Evolutionary conservation across 92 coral and sea anemone genomes (phyloP), one percentile per base, ranked within the genome.

Genomic region (Zoanthus solanderi): DNA sequence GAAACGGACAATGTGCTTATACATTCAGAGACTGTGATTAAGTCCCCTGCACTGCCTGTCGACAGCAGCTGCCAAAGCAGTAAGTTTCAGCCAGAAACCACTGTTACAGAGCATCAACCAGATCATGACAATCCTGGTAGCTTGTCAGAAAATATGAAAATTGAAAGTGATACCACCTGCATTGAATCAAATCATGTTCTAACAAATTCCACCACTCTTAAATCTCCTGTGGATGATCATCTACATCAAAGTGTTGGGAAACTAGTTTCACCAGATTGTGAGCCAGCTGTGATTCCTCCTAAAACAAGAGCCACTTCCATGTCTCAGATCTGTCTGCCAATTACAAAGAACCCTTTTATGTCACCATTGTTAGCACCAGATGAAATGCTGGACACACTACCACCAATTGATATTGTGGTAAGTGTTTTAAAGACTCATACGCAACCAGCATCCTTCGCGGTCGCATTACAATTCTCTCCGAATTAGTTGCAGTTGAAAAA

Each of bases 341-440:
- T 95, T 83, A 87, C 96, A 28, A 95, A 94, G 95, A 97, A 97
- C 78, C 98, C 98, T 5, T 95, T 88, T 58, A 92, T 97, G 92
- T 97, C 99, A 11, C 99, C 99, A 48, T 75, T 97, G 28, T 84
- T 93, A 61, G 99, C 99, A 0, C 83, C 98, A 52, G 97, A 95
- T 69, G 96, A 93, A 75, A 92, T 95, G 96, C 78, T 97, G 76
- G 91, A 90, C 44, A 89, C 84, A 11, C 86, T 97, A 44, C 99
- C 99, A 46, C 98, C 99, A 29, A 76, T 97, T 86, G 99, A 97
- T 89, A 79, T 97, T 75, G 91, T 97, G 98, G 99, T 97, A 90
- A 94, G 98, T 87, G 48, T 63, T 63, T 63, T 58, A 23, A 23
- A 23, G 23, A 23, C 23, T 23, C 23, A 23, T 23, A 23, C 23